Evolutionary conservation across 2,113 vertebrate species (phyloP).

Genomic region (Turdus rufiventris): DNA sequence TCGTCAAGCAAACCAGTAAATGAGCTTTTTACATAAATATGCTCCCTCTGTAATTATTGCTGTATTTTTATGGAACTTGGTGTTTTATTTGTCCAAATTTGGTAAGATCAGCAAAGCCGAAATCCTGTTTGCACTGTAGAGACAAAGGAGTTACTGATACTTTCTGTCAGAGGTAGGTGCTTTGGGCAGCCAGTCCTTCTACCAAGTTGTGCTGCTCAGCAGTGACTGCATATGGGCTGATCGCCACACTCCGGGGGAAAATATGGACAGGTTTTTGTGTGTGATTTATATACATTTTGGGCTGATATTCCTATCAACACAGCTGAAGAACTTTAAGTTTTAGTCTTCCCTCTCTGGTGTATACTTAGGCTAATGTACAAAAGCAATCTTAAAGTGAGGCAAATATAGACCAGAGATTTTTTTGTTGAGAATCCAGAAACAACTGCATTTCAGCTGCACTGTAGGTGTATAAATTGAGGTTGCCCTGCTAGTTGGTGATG

Average conservation of each 20-base stretch:
- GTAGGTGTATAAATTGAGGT: neutral
- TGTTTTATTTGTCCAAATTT: neutral
- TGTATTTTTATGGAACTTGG: slow-evolving; percentile 14
- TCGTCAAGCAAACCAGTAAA: slow-evolving; percentile 32
- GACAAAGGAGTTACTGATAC: slow-evolving; percentile 20
- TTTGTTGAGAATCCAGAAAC: slow-evolving; percentile 9
- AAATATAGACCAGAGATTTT: neutral
- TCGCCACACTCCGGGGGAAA: fast-evolving
- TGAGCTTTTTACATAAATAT: slow-evolving; percentile 28
- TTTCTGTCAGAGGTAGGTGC: neutral
- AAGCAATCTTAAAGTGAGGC: neutral
- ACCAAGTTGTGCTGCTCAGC: neutral
- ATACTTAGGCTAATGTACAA: neutral
- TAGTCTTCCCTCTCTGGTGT: neutral
- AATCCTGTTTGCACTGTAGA: neutral
- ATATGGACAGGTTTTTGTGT: fast-evolving
- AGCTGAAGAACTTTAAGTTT: neutral
- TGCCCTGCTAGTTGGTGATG: neutral
- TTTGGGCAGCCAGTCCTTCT: neutral
- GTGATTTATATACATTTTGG: neutral
- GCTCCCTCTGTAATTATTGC: slow-evolving; percentile 14
- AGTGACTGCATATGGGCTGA: neutral
- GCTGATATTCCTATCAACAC: neutral
- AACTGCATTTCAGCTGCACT: neutral
- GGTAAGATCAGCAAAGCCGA: neutral